Evolutionary conservation across 2,797 vertebrate genomes (phyloP), one percentile per base, ranked within the genome.

Genomic region (Apogon talboti): DNA sequence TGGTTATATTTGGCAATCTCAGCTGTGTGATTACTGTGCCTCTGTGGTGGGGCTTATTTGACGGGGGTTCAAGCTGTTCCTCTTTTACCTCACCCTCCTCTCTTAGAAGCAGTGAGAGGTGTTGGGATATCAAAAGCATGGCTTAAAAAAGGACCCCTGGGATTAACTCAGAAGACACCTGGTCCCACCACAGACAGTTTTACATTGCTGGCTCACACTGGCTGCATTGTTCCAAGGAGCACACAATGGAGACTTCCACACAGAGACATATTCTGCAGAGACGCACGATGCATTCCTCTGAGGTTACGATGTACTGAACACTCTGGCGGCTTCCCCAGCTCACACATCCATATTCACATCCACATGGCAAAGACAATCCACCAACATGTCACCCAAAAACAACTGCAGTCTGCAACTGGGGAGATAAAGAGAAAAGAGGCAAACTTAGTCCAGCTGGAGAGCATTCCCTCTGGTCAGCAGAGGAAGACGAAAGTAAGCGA

Each of bases 391-490:
- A 66, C 66, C 76, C 74, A 75, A 71, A 57, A 86, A 84, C 81
- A 86, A 78, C 79, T 78, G 62, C 70, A 76, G 76, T 51, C 84
- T 89, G 82, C 62, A 76, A 67, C 71, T 37, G 51, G 55, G 21
- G 54, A 82, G 88, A 90, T 87, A 90, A 91, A 89, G 55, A 82
- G 43, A 75, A 60, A 42, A 71, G 60, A 78, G 73, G 61, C 63
- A 80, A 87, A 87, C 74, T 61, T 65, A 42, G 65, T 89, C 77
- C 86, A 91, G 88, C 87, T 91, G 85, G 83, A 82, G 69, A 74
- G 47, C 66, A 33, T 77, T 78, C 80, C 74, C 85, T 79, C 70
- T 73, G 86, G 83, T 89, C 84, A 74, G 66, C 67, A 66, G 62
- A 79, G 66, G 60, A 75, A 91, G 79, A 89, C 76, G 44, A 86